A percentile compares a stretch with the other conserved stretches of the same genome.
Conservation (phyloP, 1,140 invertebrate genomes). For the Eupeodes corollae region DNA sequence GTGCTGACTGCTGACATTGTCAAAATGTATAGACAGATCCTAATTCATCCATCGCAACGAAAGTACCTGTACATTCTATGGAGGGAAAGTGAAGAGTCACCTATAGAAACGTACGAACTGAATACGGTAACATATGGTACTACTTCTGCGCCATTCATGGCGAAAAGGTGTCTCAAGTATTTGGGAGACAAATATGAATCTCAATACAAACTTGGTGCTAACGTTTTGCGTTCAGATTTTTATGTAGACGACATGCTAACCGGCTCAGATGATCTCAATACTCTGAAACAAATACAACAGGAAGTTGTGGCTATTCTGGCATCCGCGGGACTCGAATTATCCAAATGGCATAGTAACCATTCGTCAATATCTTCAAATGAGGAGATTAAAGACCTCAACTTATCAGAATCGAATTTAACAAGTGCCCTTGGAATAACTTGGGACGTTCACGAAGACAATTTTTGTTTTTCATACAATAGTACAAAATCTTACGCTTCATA, state of each 20-base stretch:
- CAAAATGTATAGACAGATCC: conserved; percentile 29
- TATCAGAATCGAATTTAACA: too few species aligned
- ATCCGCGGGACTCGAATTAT: too few species aligned
- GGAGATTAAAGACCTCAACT: too few species aligned
- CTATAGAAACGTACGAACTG: conserved; percentile 15
- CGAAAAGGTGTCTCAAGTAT: conserved; percentile 21
- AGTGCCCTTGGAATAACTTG: too few species aligned
- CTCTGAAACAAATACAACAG: too few species aligned
- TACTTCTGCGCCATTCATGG: conserved; percentile 28
- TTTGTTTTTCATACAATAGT: too few species aligned
- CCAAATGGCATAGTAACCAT: too few species aligned
- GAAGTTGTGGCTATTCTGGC: too few species aligned
- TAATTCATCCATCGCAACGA: conserved; percentile 9
- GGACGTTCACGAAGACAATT: too few species aligned
- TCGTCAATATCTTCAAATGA: too few species aligned
- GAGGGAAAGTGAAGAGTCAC: conserved; percentile 10
- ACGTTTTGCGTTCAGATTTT: conserved; percentile 30
- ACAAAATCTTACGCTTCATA: too few species aligned
- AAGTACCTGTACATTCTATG: conserved; percentile 34
- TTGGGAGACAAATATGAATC: conserved; percentile 16
- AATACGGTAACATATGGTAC: conserved; percentile 24
- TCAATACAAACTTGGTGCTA: conserved; percentile 12
- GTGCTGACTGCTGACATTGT: conserved; percentile 11
- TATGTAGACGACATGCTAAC: conserved; percentile 41
- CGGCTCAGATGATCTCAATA: conserved; percentile 21